Evolutionary conservation across 2,797 vertebrate species (phyloP).

Genomic region (Tragopan temminckii): DNA sequence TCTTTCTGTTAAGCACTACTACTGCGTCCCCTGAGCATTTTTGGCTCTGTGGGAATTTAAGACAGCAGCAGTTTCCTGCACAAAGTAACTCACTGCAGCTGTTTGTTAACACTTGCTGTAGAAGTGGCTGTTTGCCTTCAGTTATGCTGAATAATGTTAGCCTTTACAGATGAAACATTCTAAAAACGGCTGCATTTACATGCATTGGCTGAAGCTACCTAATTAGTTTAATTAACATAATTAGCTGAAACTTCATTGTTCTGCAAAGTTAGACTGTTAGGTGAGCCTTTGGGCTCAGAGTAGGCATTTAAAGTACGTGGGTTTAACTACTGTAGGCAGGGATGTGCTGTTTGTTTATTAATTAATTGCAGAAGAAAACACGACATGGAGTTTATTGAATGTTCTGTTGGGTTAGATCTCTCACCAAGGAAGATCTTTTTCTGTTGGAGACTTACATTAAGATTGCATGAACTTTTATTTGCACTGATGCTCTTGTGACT

Average conservation of each 20-base stretch:
- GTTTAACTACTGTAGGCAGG: not conserved
- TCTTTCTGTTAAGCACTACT: not conserved
- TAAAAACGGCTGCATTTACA: constrained; percentile 38
- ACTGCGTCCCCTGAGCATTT: not conserved
- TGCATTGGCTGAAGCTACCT: constrained; percentile 21
- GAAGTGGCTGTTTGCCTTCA: constrained; percentile 15
- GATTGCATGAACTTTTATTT: not conserved
- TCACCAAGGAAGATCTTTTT: not conserved
- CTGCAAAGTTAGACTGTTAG: not conserved
- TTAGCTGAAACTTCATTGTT: constrained; percentile 34
- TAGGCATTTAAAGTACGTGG: not conserved
- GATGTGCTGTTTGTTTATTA: not conserved
- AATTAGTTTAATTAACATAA: constrained; percentile 58
- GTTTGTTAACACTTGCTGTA: not conserved
- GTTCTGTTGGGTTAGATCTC: not conserved
- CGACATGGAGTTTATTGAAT: not conserved
- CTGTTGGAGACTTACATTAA: not conserved
- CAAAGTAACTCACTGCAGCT: not conserved
- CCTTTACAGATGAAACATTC: constrained; percentile 38
- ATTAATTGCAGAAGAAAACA: not conserved
- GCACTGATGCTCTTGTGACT: not conserved
- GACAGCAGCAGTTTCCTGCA: constrained; percentile 1
- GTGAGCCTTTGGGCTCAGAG: constrained; percentile 3
- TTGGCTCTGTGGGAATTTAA: not conserved
- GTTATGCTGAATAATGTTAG: constrained; percentile 27